phyloP scores from a whole-genome alignment of 2,113 vertebrate species.

The Oncorhynchus gorbuscha region DNA sequence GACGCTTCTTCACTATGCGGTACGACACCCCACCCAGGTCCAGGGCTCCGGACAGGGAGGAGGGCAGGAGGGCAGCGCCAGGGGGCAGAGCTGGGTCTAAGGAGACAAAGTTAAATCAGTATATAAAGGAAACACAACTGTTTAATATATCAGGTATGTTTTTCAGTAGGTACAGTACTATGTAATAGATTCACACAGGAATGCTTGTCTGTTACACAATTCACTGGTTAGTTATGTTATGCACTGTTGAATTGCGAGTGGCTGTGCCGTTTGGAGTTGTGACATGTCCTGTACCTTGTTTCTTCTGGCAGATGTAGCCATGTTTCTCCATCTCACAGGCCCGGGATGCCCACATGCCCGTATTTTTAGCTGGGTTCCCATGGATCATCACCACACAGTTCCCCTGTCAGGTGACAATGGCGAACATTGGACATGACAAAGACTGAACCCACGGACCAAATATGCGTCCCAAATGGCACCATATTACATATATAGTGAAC shows the following conservation, averaged over 20 bases:
- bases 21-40: constrained; percentile 86
- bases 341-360: constrained; percentile 90
- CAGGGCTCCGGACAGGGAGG: constrained; percentile 73
- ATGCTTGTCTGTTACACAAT: background rate
- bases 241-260: background rate
- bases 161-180: background rate
- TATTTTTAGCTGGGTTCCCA: constrained; percentile 78
- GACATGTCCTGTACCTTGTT: constrained; percentile 74
- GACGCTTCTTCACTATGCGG: constrained; percentile 84
- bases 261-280: background rate
- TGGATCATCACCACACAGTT: constrained; percentile 89
- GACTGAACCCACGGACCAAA: background rate
- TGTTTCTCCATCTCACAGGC: constrained; percentile 86
- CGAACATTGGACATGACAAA: background rate
- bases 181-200: background rate
- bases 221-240: background rate
- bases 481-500: too few relatives aligned
- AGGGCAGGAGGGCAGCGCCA: constrained; percentile 65
- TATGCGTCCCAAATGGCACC: background rate
- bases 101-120: background rate
- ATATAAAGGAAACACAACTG: background rate
- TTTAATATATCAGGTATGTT: background rate
- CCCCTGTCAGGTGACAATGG: constrained; percentile 72
- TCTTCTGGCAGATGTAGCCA: constrained; percentile 81
- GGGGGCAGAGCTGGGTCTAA: constrained; percentile 59